These are phyloP conservation scores for Nebria ingens DNA, from an alignment of 1,140 invertebrate genomes.

Conservation along the genomic window DNA sequence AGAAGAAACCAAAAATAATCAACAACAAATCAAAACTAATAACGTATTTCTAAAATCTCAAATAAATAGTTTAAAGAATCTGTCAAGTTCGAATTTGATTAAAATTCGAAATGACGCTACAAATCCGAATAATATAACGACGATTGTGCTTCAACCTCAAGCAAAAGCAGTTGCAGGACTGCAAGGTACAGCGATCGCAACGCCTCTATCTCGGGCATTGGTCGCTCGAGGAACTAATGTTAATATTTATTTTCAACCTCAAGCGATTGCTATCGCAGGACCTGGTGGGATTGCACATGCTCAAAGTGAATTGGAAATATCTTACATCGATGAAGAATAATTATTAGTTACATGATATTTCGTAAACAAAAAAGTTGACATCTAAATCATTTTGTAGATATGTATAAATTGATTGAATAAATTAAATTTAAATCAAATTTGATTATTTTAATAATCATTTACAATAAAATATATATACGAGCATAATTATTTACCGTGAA, in stretches of 20 bases:
- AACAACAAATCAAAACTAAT: slow-evolving; percentile 24
- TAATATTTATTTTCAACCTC: slow-evolving; percentile 49
- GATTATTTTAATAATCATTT: no score
- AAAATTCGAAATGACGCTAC: slow-evolving; percentile 20
- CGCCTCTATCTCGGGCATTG: slow-evolving; percentile 49
- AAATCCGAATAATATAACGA: slow-evolving; percentile 25
- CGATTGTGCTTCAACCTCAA: slow-evolving; percentile 47
- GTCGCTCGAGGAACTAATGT: slow-evolving; percentile 38
- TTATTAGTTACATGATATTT: no score
- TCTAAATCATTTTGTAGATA: no score
- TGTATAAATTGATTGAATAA: no score
- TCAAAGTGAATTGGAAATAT: slow-evolving; percentile 45
- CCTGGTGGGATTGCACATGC: slow-evolving; percentile 59
- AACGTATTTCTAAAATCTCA: slow-evolving; percentile 21
- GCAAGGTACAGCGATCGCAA: slow-evolving; percentile 53
- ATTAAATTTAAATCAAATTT: no score
- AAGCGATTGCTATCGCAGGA: slow-evolving; percentile 55
- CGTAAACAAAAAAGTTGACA: no score
- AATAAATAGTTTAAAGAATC: slow-evolving; percentile 22
- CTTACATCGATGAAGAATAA: slow-evolving; percentile 24
- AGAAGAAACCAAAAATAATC: no score
- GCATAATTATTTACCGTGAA: no score
- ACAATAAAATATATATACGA: no score
- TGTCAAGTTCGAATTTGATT: no score
- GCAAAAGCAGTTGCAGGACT: slow-evolving; percentile 50